phyloP scores from a whole-genome alignment of 64 coral and sea anemone species.

The Hydrozoanthus tunicans region DNA sequence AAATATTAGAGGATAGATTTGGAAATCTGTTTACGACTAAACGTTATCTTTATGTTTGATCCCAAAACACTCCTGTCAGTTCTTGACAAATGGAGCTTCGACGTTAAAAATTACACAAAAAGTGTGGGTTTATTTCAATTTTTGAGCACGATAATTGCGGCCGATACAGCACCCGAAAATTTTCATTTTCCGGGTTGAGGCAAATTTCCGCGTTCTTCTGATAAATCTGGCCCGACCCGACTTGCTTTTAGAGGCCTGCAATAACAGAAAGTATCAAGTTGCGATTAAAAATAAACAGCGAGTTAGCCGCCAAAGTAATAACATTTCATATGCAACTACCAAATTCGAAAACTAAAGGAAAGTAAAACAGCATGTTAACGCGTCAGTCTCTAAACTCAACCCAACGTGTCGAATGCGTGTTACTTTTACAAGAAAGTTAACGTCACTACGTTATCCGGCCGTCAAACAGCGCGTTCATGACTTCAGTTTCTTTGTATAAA shows the following conservation, averaged over 20 bases:
- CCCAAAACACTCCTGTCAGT: no score
- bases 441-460: not conserved
- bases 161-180: not conserved
- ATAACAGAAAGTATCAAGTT: not conserved
- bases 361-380: not conserved
- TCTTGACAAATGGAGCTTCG: not conserved
- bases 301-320: constrained; percentile 7
- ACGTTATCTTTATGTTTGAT: no score
- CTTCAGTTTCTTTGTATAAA: no score
- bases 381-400: not conserved
- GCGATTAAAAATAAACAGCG: not conserved
- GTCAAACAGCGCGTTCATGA: no score
- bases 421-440: not conserved
- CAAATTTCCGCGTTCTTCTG: constrained; percentile 5
- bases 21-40: no score
- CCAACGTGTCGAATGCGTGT: not conserved
- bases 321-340: not conserved
- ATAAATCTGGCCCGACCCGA: not conserved
- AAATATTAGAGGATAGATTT: no score
- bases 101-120: not conserved
- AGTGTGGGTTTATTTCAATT: not conserved
- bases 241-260: not conserved
- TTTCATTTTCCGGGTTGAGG: not conserved
- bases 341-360: not conserved
- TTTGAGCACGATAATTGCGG: not conserved